Evolutionary conservation across 2,888 invertebrate species (phyloP).

Genomic region (Melinaea menophilus): DNA sequence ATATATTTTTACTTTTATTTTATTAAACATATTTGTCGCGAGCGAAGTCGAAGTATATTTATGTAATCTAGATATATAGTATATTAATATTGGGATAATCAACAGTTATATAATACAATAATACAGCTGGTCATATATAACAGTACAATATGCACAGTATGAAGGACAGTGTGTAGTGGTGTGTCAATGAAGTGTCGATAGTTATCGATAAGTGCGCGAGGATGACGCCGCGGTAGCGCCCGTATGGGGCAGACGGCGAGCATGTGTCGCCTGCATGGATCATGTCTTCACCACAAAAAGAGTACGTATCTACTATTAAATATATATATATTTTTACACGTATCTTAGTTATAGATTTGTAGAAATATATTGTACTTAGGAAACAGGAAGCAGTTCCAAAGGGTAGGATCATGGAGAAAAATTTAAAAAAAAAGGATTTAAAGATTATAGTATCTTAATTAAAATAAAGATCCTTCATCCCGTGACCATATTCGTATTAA

Average conservation of each 20-base stretch:
- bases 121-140: constrained; percentile 32
- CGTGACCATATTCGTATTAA: neutral
- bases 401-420: too few relatives aligned
- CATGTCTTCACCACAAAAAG: constrained; percentile 86
- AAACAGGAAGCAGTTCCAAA: too few relatives aligned
- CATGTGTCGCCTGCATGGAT: constrained; percentile 88
- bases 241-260: constrained; percentile 89
- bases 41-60: neutral
- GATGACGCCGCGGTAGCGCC: constrained; percentile 67
- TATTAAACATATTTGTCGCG: too few relatives aligned
- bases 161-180: constrained; percentile 43
- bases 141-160: neutral
- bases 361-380: too few relatives aligned
- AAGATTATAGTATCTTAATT: too few relatives aligned
- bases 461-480: neutral
- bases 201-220: constrained; percentile 45
- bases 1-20: too few relatives aligned
- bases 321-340: neutral
- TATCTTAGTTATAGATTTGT: neutral
- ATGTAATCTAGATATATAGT: neutral
- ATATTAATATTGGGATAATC: constrained; percentile 32
- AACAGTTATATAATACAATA: constrained; percentile 31
- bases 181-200: constrained; percentile 48
- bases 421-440: too few relatives aligned
- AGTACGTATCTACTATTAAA: constrained; percentile 73